A percentile compares a stretch with the other conserved stretches of the same genome.
Conservation (phyloP, 1,140 invertebrate genomes). For the Lucilia sericata region DNA sequence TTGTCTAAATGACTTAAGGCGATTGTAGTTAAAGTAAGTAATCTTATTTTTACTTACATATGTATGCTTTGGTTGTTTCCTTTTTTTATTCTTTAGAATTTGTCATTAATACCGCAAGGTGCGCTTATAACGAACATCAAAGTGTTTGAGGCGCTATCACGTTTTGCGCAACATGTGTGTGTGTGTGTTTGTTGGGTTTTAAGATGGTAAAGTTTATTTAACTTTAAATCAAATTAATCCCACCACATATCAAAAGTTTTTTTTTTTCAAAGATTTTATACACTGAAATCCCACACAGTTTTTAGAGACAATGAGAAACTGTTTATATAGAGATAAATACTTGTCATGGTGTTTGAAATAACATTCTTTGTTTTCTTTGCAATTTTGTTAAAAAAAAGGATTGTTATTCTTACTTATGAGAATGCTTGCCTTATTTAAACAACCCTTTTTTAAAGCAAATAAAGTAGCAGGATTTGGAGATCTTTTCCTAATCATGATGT, state of each 20-base stretch:
- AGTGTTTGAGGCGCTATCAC: neutral
- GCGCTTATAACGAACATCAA: neutral
- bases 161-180: neutral
- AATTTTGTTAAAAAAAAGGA: neutral
- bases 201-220: conserved; percentile 32
- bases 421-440: neutral
- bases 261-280: neutral
- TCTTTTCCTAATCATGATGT: too few relatives aligned
- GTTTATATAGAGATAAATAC: neutral
- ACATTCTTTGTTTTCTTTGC: neutral
- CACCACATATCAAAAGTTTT: conserved; percentile 1
- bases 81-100: neutral
- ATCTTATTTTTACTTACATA: neutral
- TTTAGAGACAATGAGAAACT: too few relatives aligned
- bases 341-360: neutral
- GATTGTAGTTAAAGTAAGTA: conserved; percentile 37
- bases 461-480: neutral
- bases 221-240: conserved; percentile 29
- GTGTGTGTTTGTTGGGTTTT: too few relatives aligned
- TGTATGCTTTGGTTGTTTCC: neutral
- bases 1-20: conserved; percentile 44
- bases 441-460: neutral
- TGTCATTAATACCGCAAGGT: conserved; percentile 32
- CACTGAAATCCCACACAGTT: too few relatives aligned
- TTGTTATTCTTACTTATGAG: too few relatives aligned